Evolutionary conservation across 2,888 invertebrate genomes (phyloP).

Genomic region (Biston betularia): DNA sequence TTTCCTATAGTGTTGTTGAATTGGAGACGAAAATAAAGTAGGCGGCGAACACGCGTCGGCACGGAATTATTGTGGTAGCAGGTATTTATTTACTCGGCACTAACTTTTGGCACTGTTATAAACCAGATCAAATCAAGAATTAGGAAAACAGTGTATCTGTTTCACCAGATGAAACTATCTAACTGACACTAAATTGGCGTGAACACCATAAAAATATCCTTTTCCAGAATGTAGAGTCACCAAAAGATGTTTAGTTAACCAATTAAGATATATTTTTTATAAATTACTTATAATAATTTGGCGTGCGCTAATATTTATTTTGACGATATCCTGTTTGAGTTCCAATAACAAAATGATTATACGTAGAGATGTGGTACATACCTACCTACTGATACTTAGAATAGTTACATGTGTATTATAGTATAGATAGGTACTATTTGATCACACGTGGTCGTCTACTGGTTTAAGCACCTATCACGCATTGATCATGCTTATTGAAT

Average conservation of each 20-base stretch:
- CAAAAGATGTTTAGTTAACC: slow-evolving; percentile 21
- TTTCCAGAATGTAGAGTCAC: slow-evolving; percentile 11
- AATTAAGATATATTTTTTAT: slow-evolving; percentile 21
- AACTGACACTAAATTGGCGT: slow-evolving; percentile 2
- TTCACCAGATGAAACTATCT: background rate
- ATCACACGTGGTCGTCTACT: background rate
- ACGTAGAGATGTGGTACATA: background rate
- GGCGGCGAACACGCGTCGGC: slow-evolving; percentile 41
- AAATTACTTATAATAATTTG: slow-evolving; percentile 13
- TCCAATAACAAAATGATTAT: slow-evolving; percentile 13
- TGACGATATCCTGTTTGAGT: slow-evolving; percentile 30
- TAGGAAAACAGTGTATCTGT: slow-evolving; percentile 2
- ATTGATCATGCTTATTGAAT: background rate
- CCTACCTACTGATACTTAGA: background rate
- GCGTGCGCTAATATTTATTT: slow-evolving; percentile 28
- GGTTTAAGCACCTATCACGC: slow-evolving; percentile 9
- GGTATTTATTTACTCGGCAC: slow-evolving; percentile 19
- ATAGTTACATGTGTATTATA: background rate
- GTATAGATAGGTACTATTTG: slow-evolving; percentile 9
- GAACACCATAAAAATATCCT: slow-evolving; percentile 1
- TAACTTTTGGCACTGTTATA: slow-evolving; percentile 49
- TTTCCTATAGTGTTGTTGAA: slow-evolving; percentile 20
- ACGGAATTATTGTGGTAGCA: slow-evolving; percentile 37
- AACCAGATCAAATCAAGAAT: slow-evolving; percentile 21
- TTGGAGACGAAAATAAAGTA: slow-evolving; percentile 61